Evolutionary conservation across 2,113 vertebrate species (phyloP).

Genomic region (Mesitornis unicolor): DNA sequence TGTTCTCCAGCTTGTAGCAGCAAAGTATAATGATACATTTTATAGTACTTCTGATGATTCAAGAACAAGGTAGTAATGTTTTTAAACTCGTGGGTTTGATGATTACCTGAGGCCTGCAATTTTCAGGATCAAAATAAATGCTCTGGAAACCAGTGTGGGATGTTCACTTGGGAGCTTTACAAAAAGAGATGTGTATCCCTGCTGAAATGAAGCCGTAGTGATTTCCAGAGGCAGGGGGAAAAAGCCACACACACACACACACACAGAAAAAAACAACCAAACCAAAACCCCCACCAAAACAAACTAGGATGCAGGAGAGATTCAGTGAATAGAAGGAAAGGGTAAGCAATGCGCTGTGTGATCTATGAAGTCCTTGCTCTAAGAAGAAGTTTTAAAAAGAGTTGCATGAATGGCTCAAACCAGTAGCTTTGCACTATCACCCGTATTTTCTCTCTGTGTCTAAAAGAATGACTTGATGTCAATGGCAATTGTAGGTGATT

Average conservation of each 20-base stretch:
- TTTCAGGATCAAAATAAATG: neutral
- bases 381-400: neutral
- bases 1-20: neutral
- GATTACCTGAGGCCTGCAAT: neutral
- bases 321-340: neutral
- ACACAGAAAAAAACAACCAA: neutral
- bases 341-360: neutral
- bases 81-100: neutral
- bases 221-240: no score
- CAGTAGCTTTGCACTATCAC: neutral
- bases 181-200: neutral
- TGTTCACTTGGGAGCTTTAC: neutral
- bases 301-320: neutral
- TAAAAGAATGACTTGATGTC: neutral
- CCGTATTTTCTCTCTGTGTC: neutral
- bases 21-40: neutral
- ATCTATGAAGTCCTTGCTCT: neutral
- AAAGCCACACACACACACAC: no score
- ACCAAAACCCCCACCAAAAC: no score
- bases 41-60: neutral
- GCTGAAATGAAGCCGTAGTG: neutral
- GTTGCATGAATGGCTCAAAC: neutral
- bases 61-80: neutral
- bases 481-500: neutral
- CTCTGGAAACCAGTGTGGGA: neutral